Evolutionary conservation across 2,888 invertebrate species (phyloP), one percentile per base, ranked within the genome.

Genomic region (Pristionchus maxplancki): DNA sequence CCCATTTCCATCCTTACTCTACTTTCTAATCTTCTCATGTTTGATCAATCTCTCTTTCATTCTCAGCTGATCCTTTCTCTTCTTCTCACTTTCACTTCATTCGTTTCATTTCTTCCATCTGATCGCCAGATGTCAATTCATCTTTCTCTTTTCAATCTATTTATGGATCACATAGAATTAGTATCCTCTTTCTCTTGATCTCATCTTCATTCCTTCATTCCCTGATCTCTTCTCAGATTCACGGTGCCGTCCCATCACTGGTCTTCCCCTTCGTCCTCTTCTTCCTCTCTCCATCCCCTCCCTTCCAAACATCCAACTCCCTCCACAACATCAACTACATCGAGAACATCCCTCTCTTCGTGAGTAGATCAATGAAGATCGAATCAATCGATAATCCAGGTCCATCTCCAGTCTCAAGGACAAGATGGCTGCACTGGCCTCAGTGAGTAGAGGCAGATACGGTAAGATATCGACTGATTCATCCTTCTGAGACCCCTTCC

Each of bases 371-470:
- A 17, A 58, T 20, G 24, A 2, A 24, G 34, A 34, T 74, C 28
- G 11, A 78, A 78, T n/a, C 34, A 44, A 78, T 78, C 78, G 48
- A 78, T 78, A 78, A 44, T 44, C 20, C 34, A 71, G 67, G 17
- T 71, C 67, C 17, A 71, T 71, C 67, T 71, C 67, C 20, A 78
- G 78, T 44, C 48, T 48, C 28, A 78, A 78, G 40, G 44, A 40
- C n/a, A 78, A 48, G 34, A 78, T 78, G 78, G 78, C 78, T n/a
- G 78, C 78, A 78, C 24, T 78, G 24, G 78, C 78, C 17, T 78
- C 78, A 0, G 78, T 78, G 28, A 44, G 31, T 3, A 40, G 78
- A 44, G 44, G 78, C 28, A 40, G 78, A 78, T 78, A 78, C n/a
- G 78, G 78, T 78, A 44, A 20, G 67, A 71, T 71, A 71, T 71